A percentile compares a stretch with the other conserved stretches of the same genome.
These are phyloP conservation scores for Nasonovia ribisnigri DNA, from an alignment of 2,888 invertebrate genomes.

Conservation along the genomic window DNA sequence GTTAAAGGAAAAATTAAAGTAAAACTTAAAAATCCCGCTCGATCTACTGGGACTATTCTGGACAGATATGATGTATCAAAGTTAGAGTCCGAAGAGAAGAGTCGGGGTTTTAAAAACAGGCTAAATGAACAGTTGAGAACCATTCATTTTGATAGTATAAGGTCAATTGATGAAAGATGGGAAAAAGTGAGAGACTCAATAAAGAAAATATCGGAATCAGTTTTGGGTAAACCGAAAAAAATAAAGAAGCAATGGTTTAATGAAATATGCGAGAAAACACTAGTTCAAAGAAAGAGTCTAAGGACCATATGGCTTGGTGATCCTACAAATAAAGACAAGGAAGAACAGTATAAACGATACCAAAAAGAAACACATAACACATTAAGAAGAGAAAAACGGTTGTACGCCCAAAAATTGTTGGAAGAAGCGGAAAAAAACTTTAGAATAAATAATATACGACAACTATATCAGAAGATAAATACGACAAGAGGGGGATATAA, in stretches of 20 bases:
- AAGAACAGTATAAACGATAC: no score
- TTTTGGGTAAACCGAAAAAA: constrained; percentile 34
- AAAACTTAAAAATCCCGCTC: no score
- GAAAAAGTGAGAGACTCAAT: constrained; percentile 31
- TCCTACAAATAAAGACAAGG: constrained; percentile 32
- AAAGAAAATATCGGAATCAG: constrained; percentile 30
- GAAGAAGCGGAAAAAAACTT: no score
- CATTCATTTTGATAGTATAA: constrained; percentile 26
- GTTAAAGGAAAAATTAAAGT: no score
- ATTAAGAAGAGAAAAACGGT: no score
- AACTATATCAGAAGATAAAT: constrained; percentile 2
- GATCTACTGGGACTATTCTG: no score
- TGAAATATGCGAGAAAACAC: constrained; percentile 43
- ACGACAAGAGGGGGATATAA: no score
- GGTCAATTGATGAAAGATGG: constrained; percentile 8
- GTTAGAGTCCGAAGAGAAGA: no score
- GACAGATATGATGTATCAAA: no score
- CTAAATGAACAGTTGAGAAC: constrained; percentile 32
- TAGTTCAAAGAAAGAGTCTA: constrained; percentile 43
- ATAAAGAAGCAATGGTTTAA: constrained; percentile 51
- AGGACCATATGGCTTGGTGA: constrained; percentile 46
- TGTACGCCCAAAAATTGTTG: no score
- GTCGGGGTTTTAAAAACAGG: constrained; percentile 41
- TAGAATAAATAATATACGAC: no score
- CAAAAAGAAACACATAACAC: no score